Conservation (phyloP, 2,888 invertebrate genomes). For the Clunio marinus region DNA sequence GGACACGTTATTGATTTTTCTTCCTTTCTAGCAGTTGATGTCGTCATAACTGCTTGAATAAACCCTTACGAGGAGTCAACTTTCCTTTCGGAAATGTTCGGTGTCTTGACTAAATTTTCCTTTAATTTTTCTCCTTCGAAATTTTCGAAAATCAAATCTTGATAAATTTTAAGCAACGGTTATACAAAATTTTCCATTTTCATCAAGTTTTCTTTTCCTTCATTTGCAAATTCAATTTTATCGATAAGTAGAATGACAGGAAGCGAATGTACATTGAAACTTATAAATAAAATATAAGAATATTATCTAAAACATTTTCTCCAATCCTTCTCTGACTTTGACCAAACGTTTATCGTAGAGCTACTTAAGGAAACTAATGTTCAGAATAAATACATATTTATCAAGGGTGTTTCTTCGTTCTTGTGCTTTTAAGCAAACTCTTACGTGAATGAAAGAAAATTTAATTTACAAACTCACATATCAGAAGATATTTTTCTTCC, state of each 20-base stretch:
- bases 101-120: constrained; percentile 2
- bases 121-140: neutral
- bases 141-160: too few relatives aligned
- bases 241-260: neutral
- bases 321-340: neutral
- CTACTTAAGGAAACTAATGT: constrained; percentile 37
- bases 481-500: too few relatives aligned
- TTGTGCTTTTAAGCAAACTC: neutral
- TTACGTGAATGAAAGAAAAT: constrained; percentile 11
- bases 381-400: constrained; percentile 32
- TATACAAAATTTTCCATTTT: too few relatives aligned
- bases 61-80: neutral
- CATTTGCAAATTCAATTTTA: constrained; percentile 15
- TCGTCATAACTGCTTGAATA: constrained; percentile 34
- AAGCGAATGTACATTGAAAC: neutral
- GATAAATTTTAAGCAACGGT: too few relatives aligned
- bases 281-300: constrained; percentile 1
- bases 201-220: neutral
- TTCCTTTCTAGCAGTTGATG: constrained; percentile 31
- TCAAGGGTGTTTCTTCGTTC: neutral
- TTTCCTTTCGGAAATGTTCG: too few relatives aligned
- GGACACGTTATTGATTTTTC: constrained; percentile 32
- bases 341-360: constrained; percentile 9
- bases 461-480: constrained; percentile 21
- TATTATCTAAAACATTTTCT: neutral